These are phyloP conservation scores for Arctia plantaginis DNA, from an alignment of 2,888 invertebrate genomes.

Conservation along the genomic window DNA sequence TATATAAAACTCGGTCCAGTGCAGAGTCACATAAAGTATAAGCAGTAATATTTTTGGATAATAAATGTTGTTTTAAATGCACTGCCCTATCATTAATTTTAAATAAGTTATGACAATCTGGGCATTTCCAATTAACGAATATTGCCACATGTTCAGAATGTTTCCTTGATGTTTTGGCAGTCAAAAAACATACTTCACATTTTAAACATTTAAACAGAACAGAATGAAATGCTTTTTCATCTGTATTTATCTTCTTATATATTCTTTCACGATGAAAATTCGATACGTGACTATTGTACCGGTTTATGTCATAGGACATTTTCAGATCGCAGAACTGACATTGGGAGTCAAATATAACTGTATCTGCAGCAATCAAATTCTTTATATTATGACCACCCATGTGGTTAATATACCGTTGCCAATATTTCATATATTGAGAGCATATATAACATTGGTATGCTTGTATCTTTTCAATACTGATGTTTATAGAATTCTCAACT, in stretches of 20 bases:
- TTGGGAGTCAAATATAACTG: slow-evolving; percentile 54
- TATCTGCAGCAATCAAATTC: slow-evolving; percentile 36
- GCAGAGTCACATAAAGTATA: slow-evolving; percentile 54
- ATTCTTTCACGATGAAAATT: slow-evolving; percentile 34
- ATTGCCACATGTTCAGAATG: slow-evolving; percentile 66
- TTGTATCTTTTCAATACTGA: slow-evolving; percentile 1
- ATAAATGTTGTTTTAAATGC: slow-evolving; percentile 68
- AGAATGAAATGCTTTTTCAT: slow-evolving; percentile 54
- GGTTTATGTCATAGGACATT: slow-evolving; percentile 26
- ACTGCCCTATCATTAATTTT: slow-evolving; percentile 63
- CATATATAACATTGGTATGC: slow-evolving; percentile 57
- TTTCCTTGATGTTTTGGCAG: slow-evolving; percentile 58
- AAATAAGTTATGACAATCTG: slow-evolving; percentile 62
- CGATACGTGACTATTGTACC: slow-evolving; percentile 53
- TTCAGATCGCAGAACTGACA: slow-evolving; percentile 60
- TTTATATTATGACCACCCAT: slow-evolving; percentile 55
- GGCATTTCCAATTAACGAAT: slow-evolving; percentile 70
- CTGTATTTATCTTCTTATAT: slow-evolving; percentile 6
- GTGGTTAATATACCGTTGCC: slow-evolving; percentile 48
- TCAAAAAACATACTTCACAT: slow-evolving; percentile 71
- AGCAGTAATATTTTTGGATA: slow-evolving; percentile 57
- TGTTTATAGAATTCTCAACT: not conserved
- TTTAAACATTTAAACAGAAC: slow-evolving; percentile 68
- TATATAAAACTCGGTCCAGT: slow-evolving; percentile 59
- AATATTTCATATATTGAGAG: slow-evolving; percentile 52